Percentiles rank a stretch among this genome's conserved stretches.
Conservation (phyloP, 2,113 vertebrate species). For the Thunnus maccoyii region DNA sequence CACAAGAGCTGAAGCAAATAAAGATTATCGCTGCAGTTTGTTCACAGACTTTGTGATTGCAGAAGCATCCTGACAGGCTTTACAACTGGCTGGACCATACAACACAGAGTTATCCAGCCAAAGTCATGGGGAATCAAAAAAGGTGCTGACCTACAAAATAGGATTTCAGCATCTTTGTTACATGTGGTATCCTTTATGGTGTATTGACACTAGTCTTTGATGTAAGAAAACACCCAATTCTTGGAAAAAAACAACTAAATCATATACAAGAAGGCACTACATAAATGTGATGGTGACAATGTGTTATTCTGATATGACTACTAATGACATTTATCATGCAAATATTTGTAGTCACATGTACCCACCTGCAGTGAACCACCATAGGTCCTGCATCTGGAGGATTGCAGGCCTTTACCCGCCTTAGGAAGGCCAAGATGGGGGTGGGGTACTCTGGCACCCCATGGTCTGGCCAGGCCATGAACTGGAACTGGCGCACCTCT, state of each 20-base stretch:
- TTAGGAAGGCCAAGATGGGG: conserved; percentile 93
- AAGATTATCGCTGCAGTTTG: neutral
- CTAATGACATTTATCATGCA: no score
- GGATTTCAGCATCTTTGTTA: conserved; percentile 5
- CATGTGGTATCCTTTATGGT: neutral
- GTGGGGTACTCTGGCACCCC: conserved; percentile 97
- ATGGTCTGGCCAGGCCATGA: conserved; percentile 98
- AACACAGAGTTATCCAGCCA: neutral
- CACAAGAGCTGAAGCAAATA: neutral
- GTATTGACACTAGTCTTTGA: neutral
- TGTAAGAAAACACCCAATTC: neutral
- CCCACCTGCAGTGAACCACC: conserved; percentile 97
- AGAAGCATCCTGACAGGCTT: neutral
- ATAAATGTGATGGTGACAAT: no score
- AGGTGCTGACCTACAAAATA: neutral
- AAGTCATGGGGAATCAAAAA: neutral
- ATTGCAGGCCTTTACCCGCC: conserved; percentile 95
- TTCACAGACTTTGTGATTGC: neutral
- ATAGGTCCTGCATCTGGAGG: conserved; percentile 93
- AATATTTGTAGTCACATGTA: no score
- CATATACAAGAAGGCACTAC: no score
- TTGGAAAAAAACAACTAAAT: no score
- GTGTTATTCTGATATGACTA: no score
- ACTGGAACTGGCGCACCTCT: conserved; percentile 96
- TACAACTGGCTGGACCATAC: neutral